These are phyloP conservation scores for Latrodectus elegans DNA, from an alignment of 2,888 invertebrate genomes.

Conservation along the genomic window DNA sequence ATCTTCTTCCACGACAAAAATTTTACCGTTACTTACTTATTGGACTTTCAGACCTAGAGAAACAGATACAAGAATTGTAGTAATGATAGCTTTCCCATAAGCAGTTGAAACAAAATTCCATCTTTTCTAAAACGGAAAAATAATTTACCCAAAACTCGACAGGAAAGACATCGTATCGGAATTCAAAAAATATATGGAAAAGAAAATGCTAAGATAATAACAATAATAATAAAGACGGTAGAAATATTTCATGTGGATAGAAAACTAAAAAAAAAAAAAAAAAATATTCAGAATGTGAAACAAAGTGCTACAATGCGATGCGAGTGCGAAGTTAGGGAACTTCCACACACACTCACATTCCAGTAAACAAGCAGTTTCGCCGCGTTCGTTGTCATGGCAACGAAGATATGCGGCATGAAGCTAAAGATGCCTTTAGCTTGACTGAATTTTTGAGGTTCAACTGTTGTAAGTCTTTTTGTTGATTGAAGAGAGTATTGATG, in stretches of 20 bases:
- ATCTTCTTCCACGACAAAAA: neutral
- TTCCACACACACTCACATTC: neutral
- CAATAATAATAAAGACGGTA: neutral
- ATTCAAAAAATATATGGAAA: neutral
- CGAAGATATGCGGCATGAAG: slow-evolving; percentile 15
- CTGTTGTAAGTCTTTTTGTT: neutral
- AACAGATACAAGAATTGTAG: neutral
- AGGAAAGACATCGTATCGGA: neutral
- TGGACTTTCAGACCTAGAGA: neutral
- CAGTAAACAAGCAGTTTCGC: slow-evolving; percentile 26
- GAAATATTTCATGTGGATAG: neutral
- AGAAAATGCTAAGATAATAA: neutral
- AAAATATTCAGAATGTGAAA: neutral
- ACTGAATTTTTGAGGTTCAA: neutral
- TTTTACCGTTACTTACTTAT: neutral
- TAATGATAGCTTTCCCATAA: neutral
- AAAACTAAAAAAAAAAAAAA: neutral
- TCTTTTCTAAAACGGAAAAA: neutral
- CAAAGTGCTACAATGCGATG: neutral
- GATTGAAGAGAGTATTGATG: neutral
- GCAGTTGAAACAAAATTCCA: neutral
- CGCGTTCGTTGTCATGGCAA: slow-evolving; percentile 12
- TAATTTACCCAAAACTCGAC: neutral
- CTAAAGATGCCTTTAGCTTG: neutral
- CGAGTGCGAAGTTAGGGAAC: too few species aligned